Base-by-base conservation (phyloP, 2,888 invertebrate species). In the Microctonus brassicae region DNA sequence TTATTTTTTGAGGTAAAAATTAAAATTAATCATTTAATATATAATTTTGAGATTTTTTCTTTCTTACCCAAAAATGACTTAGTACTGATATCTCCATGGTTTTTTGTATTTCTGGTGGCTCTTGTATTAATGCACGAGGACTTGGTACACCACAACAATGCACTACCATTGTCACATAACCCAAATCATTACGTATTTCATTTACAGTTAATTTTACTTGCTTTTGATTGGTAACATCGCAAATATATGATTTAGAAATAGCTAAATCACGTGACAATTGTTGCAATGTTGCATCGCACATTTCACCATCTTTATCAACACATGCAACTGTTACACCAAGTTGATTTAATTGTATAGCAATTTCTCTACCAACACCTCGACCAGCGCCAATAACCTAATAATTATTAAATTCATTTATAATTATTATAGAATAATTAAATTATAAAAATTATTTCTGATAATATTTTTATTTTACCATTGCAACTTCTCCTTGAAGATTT, bases 321-420 rank as follows among this genome's bases (percentile, higher is more conserved):
- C 94, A 91, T 1, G 94, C 89, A 1, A 93, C 90, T 61, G 86
- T 89, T 1, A 91, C 91, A 53, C 91, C 91, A 26, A 90, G 84
- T 11, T 87, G 87, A 1, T 91, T 89, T 69, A 93, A 83, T 79
- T 92, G 90, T 72, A 91, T 86, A 0, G 92, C 91, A 73, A 93
- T 85, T 81, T 92, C 91, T 70, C 90, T 89, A 0, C 93, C 93
- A 5, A 93, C 89, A 17, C 93, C 93, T 78, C 91, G 88, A 55
- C 93, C 93, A 53, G 93, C 90, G n/a, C 94, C 94, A 67, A 94
- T 91, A 11, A 94, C 89, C 92, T 92, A 80, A 9, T 47, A 47
- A 47, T 47, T 7, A 47, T 47, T 47, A 58, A 74, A 20, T 20
- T 52, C 29, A 17, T n/a, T 20, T 52, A 26, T 0, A 22, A 55